Base-by-base conservation (phyloP, 2,797 vertebrate species). In the Rhabdomys pumilio region DNA sequence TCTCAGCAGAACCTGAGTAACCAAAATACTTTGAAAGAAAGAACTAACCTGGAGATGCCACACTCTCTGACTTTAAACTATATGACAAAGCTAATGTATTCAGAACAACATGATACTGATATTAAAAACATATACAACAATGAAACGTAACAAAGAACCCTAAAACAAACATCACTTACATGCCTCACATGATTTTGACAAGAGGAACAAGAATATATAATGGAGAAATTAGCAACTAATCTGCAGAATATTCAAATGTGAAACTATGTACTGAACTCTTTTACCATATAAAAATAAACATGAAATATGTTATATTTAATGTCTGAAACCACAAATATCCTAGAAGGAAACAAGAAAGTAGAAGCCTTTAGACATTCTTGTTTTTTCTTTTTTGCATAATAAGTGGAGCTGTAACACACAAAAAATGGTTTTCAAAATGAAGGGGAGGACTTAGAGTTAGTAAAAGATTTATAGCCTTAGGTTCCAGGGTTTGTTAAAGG, bases 371-470 rank as follows among this genome's bases (percentile, higher is more conserved):
- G 50, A 22, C 83, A 65, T 47, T 83, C 26, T 20, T 72, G 87
- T 72, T 91, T 47, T 76, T 22, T 73, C 20, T 24, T 29, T 76
- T 76, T 38, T 77, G 29, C 34, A 93, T 47, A 81, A 34, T 24
- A 12, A 63, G n/a, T 44, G 6, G n/a, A 2, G 44, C 12, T 76
- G 34, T 24, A 82, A 67, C 22, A 50, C 13, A 57, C 53, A 34
- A 57, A 63, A 86, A 50, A 72, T n/a, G 47, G 31, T 34, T 94
- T 90, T 92, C 57, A n/a, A 76, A 96, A 81, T 73, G 29, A 97
- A 95, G 67, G 13, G 31, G 72, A 88, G 44, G 75, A 44, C 34
- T 77, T 41, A 63, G 44, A 13, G 73, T 0, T 14, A n/a, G 26
- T 55, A 87, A 94, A 96, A 44, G 38, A 87, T 3, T 50, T 34